Evolutionary conservation across 2,888 invertebrate species (phyloP), one percentile per base, ranked within the genome.

Genomic region (Meandrusa payeni): DNA sequence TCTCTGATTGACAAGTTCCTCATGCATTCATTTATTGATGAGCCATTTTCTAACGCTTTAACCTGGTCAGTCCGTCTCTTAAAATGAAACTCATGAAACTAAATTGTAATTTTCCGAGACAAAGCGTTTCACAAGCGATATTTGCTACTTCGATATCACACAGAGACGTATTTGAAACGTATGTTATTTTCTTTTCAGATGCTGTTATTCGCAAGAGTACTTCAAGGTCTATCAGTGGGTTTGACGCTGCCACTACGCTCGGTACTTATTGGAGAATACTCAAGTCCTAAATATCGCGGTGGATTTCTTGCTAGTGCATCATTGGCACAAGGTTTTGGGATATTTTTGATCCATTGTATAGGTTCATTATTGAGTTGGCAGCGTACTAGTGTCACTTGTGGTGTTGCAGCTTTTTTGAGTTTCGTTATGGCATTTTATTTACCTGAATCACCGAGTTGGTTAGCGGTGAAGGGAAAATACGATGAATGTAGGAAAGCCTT

Each of bases 361-460:
- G 93, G 93, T 0, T 89, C 88, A 1, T 89, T 82, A 52, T 57
- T 89, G 0, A 61, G 70, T 20, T 91, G 91, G 91, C 73, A 87
- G 54, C 63, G 62, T 2, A 83, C 88, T 1, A 89, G 90, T 0
- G 59, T 88, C 3, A 58, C 89, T 1, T 82, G 85, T 42, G 73
- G 76, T 0, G 46, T 68, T 1, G 62, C 89, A 2, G 77, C 88
- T 0, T 62, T 89, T 3, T 48, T 80, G 1, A 78, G 89, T 13
- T 60, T 90, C 17, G 12, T 76, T 0, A 66, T 76, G 3, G 64
- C 69, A 1, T 54, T 72, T 13, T 67, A 62, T 26, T 69, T 73
- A 0, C 91, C 90, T 0, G 93, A 93, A 64, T 89, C 92, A 1
- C 92, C 92, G 0, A 81, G 83, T 41, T 93, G 91, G 91, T 58